Evolutionary conservation across 2,888 invertebrate genomes (phyloP).

Genomic region (Lypha dubia): DNA sequence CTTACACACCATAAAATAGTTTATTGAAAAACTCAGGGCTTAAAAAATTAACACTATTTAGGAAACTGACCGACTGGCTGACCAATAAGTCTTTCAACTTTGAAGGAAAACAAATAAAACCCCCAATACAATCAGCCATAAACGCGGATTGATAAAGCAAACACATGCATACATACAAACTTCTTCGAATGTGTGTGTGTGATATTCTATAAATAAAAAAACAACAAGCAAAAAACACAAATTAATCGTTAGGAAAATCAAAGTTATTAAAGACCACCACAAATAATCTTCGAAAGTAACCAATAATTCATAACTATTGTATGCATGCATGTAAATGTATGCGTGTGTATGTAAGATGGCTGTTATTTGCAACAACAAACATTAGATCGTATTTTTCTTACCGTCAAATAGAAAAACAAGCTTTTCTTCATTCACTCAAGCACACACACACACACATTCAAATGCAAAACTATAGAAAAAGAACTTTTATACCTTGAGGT

Average conservation of each 20-base stretch:
- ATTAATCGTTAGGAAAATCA: slow-evolving; percentile 41
- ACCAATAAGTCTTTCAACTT: slow-evolving; percentile 61
- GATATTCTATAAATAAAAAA: slow-evolving; percentile 35
- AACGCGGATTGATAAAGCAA: background rate
- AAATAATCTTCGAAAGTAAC: slow-evolving; percentile 6
- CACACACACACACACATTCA: slow-evolving; percentile 7
- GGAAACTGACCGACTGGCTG: slow-evolving; percentile 57
- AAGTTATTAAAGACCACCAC: too few species aligned
- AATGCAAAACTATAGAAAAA: slow-evolving; percentile 44
- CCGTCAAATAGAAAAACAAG: slow-evolving; percentile 20
- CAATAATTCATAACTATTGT: slow-evolving; percentile 4
- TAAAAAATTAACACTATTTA: slow-evolving; percentile 60
- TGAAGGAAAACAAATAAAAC: slow-evolving; percentile 63
- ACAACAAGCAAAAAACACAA: too few species aligned
- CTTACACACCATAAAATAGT: slow-evolving; percentile 35
- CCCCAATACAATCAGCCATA: background rate
- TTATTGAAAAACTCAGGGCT: slow-evolving; percentile 54
- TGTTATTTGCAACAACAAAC: background rate
- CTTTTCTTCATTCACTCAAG: slow-evolving; percentile 37
- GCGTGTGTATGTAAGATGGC: background rate
- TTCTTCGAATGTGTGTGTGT: background rate
- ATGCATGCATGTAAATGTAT: background rate
- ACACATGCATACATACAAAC: slow-evolving; percentile 1
- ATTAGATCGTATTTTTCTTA: slow-evolving; percentile 17
- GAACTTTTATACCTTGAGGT: slow-evolving; percentile 69